Percentiles rank a stretch among this genome's conserved stretches.
phyloP scores from a whole-genome alignment of 2,113 vertebrate genomes.

The Pipa parva region DNA sequence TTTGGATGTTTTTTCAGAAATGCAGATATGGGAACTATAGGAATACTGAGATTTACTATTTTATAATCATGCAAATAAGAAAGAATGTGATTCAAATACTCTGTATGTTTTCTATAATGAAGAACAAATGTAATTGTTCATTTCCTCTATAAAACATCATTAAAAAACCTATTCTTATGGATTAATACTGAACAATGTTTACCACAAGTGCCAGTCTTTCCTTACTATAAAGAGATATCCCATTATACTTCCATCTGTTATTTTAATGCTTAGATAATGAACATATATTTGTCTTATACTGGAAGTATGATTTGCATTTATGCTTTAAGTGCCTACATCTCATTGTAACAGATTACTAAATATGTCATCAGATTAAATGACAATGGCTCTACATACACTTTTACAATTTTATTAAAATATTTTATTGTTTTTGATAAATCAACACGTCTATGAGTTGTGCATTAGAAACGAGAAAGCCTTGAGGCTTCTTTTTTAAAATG shows the following conservation, averaged over 20 bases:
- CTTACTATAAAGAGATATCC: neutral
- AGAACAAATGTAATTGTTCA: neutral
- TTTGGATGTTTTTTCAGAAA: neutral
- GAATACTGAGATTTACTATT: too few species aligned
- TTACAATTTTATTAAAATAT: conserved; percentile 59
- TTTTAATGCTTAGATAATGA: neutral
- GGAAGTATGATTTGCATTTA: neutral
- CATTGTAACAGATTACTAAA: conserved; percentile 3
- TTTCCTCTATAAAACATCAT: neutral
- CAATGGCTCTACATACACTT: conserved; percentile 46
- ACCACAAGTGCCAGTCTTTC: neutral
- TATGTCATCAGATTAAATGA: conserved; percentile 9
- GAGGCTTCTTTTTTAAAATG: conserved; percentile 60
- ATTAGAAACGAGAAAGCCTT: conserved; percentile 44
- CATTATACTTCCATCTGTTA: neutral
- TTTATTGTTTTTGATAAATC: conserved; percentile 54
- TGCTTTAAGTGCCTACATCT: neutral
- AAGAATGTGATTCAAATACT: too few species aligned
- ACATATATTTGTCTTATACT: neutral
- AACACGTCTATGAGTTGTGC: conserved; percentile 46
- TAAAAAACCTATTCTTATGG: neutral
- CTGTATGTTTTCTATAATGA: neutral
- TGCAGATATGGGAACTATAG: neutral
- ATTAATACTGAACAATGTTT: neutral
- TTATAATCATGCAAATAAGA: too few species aligned